phyloP scores from a whole-genome alignment of 2,888 invertebrate genomes.

The Xanthia togata region DNA sequence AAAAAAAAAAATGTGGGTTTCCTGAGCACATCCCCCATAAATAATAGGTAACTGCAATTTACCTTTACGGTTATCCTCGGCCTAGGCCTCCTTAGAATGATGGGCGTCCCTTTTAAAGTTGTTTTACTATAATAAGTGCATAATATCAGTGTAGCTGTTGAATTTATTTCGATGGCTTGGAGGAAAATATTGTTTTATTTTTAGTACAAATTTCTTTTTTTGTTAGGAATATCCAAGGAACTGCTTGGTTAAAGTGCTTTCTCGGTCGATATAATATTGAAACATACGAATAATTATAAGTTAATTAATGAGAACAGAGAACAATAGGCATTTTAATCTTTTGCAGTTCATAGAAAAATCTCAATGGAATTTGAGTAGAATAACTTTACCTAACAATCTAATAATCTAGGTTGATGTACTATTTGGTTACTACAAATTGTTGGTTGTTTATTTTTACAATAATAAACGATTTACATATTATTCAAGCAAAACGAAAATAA shows the following conservation, averaged over 20 bases:
- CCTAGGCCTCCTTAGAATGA: background rate
- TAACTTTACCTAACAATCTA: background rate
- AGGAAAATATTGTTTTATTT: constrained; percentile 45
- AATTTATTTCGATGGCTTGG: constrained; percentile 24
- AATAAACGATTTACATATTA: constrained; percentile 33
- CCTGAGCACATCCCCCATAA: background rate
- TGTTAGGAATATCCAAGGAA: background rate
- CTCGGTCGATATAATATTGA: background rate
- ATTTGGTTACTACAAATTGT: constrained; percentile 23
- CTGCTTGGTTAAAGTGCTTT: constrained; percentile 10
- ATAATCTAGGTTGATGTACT: background rate
- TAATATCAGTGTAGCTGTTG: constrained; percentile 30
- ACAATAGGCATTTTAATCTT: constrained; percentile 21
- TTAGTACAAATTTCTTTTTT: constrained; percentile 66
- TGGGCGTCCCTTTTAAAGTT: constrained; percentile 18
- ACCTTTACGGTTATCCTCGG: background rate
- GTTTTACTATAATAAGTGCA: constrained; percentile 10
- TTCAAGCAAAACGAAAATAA: constrained; percentile 38
- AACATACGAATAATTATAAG: background rate
- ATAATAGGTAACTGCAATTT: background rate
- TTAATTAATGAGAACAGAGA: constrained; percentile 4
- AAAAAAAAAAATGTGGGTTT: background rate
- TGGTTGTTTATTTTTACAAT: constrained; percentile 25
- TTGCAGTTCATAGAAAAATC: constrained; percentile 18
- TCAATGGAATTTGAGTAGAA: constrained; percentile 30